These are phyloP conservation scores for Pycnomerus fuliginosus DNA, from an alignment of 2,888 invertebrate genomes.

Conservation along the genomic window DNA sequence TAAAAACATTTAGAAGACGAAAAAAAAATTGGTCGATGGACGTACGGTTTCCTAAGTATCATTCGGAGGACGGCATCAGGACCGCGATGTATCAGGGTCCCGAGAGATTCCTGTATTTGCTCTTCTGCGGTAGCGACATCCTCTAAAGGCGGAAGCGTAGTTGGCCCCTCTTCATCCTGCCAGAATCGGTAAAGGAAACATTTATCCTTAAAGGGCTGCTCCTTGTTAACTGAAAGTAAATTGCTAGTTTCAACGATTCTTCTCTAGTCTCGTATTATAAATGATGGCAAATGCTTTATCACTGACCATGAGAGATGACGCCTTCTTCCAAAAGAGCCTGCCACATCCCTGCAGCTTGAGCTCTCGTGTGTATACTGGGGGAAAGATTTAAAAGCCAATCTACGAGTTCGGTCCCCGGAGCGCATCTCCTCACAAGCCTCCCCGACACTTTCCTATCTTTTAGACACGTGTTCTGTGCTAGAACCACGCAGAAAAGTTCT, in stretches of 20 bases:
- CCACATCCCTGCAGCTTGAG: conserved; percentile 80
- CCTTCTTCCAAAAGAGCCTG: conserved; percentile 80
- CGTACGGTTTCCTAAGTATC: conserved; percentile 79
- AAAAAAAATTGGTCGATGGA: conserved; percentile 26
- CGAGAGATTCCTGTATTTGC: conserved; percentile 66
- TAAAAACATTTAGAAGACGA: neutral
- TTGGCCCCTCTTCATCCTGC: conserved; percentile 67
- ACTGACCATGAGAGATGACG: conserved; percentile 71
- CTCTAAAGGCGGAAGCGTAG: conserved; percentile 57
- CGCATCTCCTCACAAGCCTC: conserved; percentile 65
- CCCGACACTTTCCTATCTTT: conserved; percentile 59
- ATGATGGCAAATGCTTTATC: neutral
- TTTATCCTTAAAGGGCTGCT: conserved; percentile 81
- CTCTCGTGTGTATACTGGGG: conserved; percentile 62
- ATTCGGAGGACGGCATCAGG: conserved; percentile 78
- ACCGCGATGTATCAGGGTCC: conserved; percentile 67
- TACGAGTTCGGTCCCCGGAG: conserved; percentile 78
- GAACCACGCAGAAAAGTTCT: conserved; percentile 6
- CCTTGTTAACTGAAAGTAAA: conserved; percentile 63
- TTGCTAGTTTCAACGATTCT: conserved; percentile 12
- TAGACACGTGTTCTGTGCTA: conserved; percentile 57
- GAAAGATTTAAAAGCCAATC: conserved; percentile 74
- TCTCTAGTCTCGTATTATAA: no score
- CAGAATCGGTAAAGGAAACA: conserved; percentile 80
- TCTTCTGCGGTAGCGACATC: conserved; percentile 68